Conservation (phyloP, 2,888 invertebrate genomes). For the Coenonympha arcania region DNA sequence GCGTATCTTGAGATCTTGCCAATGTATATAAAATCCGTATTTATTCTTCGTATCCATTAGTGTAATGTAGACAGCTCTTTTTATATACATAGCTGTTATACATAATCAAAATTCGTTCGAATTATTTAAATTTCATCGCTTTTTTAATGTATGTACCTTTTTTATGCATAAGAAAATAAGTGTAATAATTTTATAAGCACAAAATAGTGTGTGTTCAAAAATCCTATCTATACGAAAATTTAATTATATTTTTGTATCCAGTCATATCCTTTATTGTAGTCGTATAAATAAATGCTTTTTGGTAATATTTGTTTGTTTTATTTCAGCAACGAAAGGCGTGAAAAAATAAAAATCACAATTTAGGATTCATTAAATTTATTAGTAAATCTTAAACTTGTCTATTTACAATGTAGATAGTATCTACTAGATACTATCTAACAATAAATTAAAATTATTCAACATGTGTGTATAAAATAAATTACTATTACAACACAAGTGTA, state of each 20-base stretch:
- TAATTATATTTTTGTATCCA: constrained; percentile 26
- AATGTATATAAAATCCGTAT: neutral
- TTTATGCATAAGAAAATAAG: neutral
- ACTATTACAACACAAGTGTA: too few relatives aligned
- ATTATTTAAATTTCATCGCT: neutral
- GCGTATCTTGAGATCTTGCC: constrained; percentile 1
- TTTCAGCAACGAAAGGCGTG: neutral
- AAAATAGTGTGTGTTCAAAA: constrained; percentile 12
- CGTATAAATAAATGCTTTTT: constrained; percentile 23
- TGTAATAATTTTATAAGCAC: constrained; percentile 11
- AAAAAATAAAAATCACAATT: neutral
- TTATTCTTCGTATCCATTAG: too few relatives aligned
- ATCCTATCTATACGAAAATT: constrained; percentile 11
- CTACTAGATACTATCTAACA: neutral
- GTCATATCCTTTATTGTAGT: constrained; percentile 16
- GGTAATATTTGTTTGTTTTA: constrained; percentile 8
- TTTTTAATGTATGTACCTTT: neutral
- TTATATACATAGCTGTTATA: neutral
- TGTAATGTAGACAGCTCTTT: too few relatives aligned
- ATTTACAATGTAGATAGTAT: neutral
- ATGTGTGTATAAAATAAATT: too few relatives aligned
- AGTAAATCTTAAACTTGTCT: neutral
- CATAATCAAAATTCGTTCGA: too few relatives aligned
- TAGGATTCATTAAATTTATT: neutral
- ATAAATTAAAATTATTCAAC: neutral